A percentile compares a stretch with the other conserved stretches of the same genome.
Conservation (phyloP, 1,140 invertebrate species). For the Helicoverpa zea region DNA sequence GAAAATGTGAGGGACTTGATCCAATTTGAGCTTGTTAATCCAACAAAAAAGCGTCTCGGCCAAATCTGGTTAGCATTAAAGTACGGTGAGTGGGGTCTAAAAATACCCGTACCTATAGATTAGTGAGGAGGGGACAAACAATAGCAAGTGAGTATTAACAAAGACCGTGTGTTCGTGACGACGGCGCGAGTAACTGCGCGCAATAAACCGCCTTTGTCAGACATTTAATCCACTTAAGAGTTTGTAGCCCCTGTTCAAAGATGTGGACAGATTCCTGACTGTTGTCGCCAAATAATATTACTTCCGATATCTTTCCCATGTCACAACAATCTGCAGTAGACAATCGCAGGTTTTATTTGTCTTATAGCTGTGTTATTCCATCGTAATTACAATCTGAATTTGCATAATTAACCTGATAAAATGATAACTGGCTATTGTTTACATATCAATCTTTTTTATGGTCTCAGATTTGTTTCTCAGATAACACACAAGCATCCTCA, state of each 20-base stretch:
- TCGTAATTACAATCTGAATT: not conserved
- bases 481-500: too few species aligned
- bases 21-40: slow-evolving; percentile 59
- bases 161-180: slow-evolving; percentile 61
- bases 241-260: slow-evolving; percentile 62
- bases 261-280: slow-evolving; percentile 52
- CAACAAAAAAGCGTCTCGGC: slow-evolving; percentile 53
- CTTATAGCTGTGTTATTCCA: not conserved
- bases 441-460: not conserved
- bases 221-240: slow-evolving; percentile 77
- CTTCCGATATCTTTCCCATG: slow-evolving; percentile 50
- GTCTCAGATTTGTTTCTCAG: not conserved
- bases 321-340: not conserved
- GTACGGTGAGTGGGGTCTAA: slow-evolving; percentile 50
- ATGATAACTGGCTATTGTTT: not conserved
- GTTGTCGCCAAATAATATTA: slow-evolving; percentile 62
- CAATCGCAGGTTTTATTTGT: slow-evolving; percentile 2
- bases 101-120: slow-evolving; percentile 54
- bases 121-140: slow-evolving; percentile 57
- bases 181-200: slow-evolving; percentile 59
- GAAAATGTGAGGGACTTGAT: slow-evolving; percentile 57
- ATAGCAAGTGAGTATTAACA: slow-evolving; percentile 61
- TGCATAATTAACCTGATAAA: not conserved
- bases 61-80: slow-evolving; percentile 54
- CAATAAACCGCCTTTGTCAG: slow-evolving; percentile 73